Evolutionary conservation across 2,797 vertebrate species (phyloP), one percentile per base, ranked within the genome.

Genomic region (Chelidonichthys spinosus): DNA sequence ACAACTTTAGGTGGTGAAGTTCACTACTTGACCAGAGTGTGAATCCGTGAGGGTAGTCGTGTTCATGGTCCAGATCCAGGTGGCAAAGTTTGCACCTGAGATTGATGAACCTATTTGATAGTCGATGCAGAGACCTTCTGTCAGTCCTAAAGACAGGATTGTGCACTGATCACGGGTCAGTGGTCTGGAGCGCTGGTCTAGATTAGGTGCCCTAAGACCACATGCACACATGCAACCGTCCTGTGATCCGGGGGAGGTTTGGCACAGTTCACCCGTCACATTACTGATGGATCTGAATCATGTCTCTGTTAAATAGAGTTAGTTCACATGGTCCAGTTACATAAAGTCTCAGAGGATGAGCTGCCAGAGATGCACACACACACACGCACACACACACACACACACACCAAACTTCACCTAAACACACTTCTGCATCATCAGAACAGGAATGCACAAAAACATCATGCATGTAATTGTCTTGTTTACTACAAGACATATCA

Each of bases 391-490:
- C 53, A 8, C 53, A 17, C 11, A 0, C 17, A 39, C 13, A 43
- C 40, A 53, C 13, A 66, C 47, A 4, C 47, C n/a, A 4, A 49
- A 18, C 9, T 54, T 5, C 64, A 69, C 6, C 25, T 36, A 18
- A 65, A 73, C 49, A 71, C 39, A 37, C 7, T 13, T 13, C 4
- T 4, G 63, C 4, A 37, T 64, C 72, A 55, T 49, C 32, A 36
- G 37, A 39, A 46, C 9, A 84, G 68, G 75, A 83, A 85, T 82
- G 79, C 35, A 59, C 55, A 44, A 58, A 68, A 70, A 59, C 69
- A 63, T 90, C 64, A 66, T 75, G 50, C 64, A 66, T 75, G 50
- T 86, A 77, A 90, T 87, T 74, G 60, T 76, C 53, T 85, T 85
- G 85, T 90, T 90, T 85, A 79, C 69, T 69, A 68, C 52, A 43